phyloP scores from a whole-genome alignment of 1,140 invertebrate species.

The Nephotettix cincticeps region DNA sequence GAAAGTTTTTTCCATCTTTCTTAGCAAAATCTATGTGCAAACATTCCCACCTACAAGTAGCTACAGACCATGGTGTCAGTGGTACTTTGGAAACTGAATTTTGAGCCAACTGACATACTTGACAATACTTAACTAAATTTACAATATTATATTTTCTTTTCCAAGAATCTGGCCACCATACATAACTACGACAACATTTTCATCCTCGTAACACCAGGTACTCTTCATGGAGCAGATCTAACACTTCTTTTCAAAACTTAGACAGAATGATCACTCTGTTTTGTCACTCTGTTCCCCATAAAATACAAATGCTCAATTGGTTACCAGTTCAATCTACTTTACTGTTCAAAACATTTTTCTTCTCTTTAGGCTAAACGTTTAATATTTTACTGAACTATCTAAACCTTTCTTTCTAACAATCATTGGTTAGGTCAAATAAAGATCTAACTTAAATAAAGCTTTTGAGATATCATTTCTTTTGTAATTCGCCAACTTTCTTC shows the following conservation, averaged over 20 bases:
- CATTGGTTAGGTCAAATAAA: no score
- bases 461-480: no score
- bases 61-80: background rate
- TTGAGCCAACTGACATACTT: constrained; percentile 27
- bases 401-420: no score
- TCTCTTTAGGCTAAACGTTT: background rate
- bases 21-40: constrained; percentile 10
- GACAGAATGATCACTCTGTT: constrained; percentile 42
- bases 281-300: no score
- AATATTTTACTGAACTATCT: background rate
- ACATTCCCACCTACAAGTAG: background rate
- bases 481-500: no score
- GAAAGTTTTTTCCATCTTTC: background rate
- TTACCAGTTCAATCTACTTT: constrained; percentile 4
- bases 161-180: constrained; percentile 47
- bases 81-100: background rate
- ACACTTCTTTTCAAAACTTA: constrained; percentile 31
- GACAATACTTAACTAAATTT: constrained; percentile 22
- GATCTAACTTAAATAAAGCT: background rate
- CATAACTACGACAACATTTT: constrained; percentile 45
- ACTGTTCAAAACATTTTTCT: background rate
- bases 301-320: constrained; percentile 25
- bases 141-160: constrained; percentile 45
- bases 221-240: constrained; percentile 44
- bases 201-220: constrained; percentile 46